phyloP scores from a whole-genome alignment of 2,888 invertebrate genomes.

The Stenotaenia linearis region DNA sequence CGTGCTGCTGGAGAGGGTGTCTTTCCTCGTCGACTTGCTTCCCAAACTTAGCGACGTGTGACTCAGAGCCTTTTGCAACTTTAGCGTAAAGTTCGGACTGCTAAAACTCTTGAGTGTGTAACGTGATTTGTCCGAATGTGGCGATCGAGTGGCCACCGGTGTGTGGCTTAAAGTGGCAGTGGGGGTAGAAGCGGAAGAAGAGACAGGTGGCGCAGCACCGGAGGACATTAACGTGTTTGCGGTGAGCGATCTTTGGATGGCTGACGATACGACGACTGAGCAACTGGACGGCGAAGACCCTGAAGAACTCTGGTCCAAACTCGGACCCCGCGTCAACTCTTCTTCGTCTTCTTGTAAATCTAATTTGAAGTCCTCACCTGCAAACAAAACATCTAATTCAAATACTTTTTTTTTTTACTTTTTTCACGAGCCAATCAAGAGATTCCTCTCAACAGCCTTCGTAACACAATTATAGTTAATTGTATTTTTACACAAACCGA shows the following conservation, averaged over 20 bases:
- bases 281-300: conserved; percentile 36
- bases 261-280: conserved; percentile 31
- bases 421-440: background rate
- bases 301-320: conserved; percentile 33
- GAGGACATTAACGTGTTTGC: conserved; percentile 32
- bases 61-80: conserved; percentile 36
- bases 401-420: background rate
- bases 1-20: conserved; percentile 34
- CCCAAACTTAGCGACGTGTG: conserved; percentile 35
- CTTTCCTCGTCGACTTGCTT: conserved; percentile 27
- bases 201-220: background rate
- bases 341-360: conserved; percentile 30
- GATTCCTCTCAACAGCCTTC: background rate
- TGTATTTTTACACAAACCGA: background rate
- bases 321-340: conserved; percentile 12
- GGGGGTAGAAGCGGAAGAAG: background rate
- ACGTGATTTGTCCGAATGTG: conserved; percentile 34
- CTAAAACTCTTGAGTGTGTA: conserved; percentile 36
- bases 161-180: conserved; percentile 21
- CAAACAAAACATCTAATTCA: background rate
- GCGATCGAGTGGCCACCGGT: conserved; percentile 23
- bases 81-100: conserved; percentile 37
- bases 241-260: conserved; percentile 34
- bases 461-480: background rate
- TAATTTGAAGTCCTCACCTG: conserved; percentile 34